These are phyloP conservation scores for Ctenochaetus hawaiiensis DNA, from an alignment of 2,797 vertebrate genomes.

Conservation along the genomic window DNA sequence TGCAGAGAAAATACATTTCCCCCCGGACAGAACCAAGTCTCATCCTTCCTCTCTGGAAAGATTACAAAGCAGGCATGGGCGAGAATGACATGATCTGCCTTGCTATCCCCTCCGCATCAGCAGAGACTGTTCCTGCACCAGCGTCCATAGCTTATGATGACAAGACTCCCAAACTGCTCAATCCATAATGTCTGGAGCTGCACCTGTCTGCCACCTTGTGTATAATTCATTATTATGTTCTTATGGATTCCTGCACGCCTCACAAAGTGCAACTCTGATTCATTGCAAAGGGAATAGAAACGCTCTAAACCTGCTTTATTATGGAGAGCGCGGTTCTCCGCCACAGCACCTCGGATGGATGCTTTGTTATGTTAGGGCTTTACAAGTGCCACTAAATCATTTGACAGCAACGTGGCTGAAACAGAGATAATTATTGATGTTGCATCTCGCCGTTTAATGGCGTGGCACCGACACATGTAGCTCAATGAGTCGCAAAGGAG, in stretches of 20 bases:
- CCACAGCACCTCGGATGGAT: constrained; percentile 45
- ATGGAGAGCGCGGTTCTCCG: constrained; percentile 31
- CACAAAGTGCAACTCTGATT: constrained; percentile 64
- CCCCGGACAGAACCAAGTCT: constrained; percentile 52
- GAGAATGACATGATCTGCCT: constrained; percentile 50
- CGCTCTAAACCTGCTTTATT: constrained; percentile 59
- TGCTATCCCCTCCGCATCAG: constrained; percentile 35
- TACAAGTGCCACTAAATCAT: constrained; percentile 69
- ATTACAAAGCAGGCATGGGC: constrained; percentile 57
- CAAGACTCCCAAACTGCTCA: constrained; percentile 57
- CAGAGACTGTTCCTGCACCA: constrained; percentile 22
- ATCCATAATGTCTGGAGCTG: constrained; percentile 54
- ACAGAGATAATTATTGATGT: constrained; percentile 64
- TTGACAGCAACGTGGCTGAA: constrained; percentile 49
- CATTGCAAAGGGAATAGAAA: constrained; percentile 59
- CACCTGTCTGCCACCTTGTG: constrained; percentile 56
- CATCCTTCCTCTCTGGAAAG: constrained; percentile 60
- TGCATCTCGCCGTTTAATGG: constrained; percentile 60
- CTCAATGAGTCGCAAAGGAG: constrained; percentile 59
- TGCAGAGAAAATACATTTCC: constrained; percentile 66
- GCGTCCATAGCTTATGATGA: constrained; percentile 59
- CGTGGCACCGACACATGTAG: constrained; percentile 44
- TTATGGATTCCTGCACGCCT: constrained; percentile 56
- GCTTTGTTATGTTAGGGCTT: constrained; percentile 50
- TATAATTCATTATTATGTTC: constrained; percentile 75